Percentiles rank a stretch among this genome's conserved stretches.
Conservation (phyloP, 2,113 vertebrate species). For the Probosciger aterrimus region DNA sequence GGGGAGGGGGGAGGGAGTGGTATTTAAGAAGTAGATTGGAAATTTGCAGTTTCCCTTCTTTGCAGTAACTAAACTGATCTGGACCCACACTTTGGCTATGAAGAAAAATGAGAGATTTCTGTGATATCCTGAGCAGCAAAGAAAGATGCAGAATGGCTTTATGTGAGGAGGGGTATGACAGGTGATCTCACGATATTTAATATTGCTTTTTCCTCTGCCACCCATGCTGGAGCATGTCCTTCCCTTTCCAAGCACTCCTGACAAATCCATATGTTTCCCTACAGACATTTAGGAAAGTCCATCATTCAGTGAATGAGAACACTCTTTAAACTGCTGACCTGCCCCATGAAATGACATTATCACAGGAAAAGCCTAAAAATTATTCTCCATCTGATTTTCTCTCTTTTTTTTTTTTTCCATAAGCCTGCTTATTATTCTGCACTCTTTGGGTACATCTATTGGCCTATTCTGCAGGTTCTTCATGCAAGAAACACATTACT, state of each 20-base stretch:
- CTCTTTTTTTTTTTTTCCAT: no score
- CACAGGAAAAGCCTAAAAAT: not conserved
- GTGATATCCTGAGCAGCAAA: not conserved
- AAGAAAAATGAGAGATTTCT: not conserved
- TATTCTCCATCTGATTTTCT: not conserved
- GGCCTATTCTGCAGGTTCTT: not conserved
- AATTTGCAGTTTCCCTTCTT: not conserved
- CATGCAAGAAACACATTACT: not conserved
- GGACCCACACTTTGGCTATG: not conserved
- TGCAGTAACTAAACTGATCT: not conserved
- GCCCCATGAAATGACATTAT: not conserved
- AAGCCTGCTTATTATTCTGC: not conserved
- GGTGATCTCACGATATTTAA: not conserved
- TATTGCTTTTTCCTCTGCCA: not conserved
- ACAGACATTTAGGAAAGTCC: not conserved
- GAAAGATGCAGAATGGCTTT: not conserved
- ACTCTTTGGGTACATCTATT: not conserved
- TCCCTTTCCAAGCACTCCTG: not conserved
- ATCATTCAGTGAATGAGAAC: not conserved
- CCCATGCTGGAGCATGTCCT: not conserved
- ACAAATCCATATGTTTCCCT: not conserved
- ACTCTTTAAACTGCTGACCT: not conserved
- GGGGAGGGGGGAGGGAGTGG: fast-evolving
- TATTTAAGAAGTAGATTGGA: not conserved
- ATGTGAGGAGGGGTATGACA: not conserved